Percentiles rank a stretch among this genome's conserved stretches.
These are phyloP conservation scores for Crocallis elinguaria DNA, from an alignment of 2,888 invertebrate species.

Conservation along the genomic window DNA sequence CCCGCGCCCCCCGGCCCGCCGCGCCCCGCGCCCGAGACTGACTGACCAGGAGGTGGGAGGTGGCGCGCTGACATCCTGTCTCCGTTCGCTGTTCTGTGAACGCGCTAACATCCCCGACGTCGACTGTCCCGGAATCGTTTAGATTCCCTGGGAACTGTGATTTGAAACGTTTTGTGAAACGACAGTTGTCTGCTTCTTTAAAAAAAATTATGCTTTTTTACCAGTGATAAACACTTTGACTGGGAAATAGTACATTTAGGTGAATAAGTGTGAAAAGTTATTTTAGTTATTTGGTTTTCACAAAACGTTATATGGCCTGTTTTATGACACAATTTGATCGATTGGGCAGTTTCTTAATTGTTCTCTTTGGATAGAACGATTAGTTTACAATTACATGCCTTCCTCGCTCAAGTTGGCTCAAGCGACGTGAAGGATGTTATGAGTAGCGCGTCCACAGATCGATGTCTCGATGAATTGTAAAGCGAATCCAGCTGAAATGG, in stretches of 20 bases:
- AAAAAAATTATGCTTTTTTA: no score
- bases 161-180: no score
- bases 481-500: conserved; percentile 15
- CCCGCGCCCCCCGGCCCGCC: conserved; percentile 8
- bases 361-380: neutral
- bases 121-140: no score
- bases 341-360: neutral
- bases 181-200: no score
- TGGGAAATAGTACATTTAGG: no score
- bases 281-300: no score
- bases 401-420: neutral
- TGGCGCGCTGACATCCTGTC: neutral
- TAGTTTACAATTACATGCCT: neutral
- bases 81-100: no score
- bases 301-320: neutral
- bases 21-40: neutral
- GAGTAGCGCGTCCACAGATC: conserved; percentile 10
- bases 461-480: neutral
- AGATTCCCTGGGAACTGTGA: no score
- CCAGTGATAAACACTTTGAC: no score
- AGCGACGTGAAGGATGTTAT: neutral
- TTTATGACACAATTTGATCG: neutral
- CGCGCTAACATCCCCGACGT: no score
- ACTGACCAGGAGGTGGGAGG: neutral
- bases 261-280: no score